Conservation (phyloP, 2,888 invertebrate species). For the Cephonodes hylas region DNA sequence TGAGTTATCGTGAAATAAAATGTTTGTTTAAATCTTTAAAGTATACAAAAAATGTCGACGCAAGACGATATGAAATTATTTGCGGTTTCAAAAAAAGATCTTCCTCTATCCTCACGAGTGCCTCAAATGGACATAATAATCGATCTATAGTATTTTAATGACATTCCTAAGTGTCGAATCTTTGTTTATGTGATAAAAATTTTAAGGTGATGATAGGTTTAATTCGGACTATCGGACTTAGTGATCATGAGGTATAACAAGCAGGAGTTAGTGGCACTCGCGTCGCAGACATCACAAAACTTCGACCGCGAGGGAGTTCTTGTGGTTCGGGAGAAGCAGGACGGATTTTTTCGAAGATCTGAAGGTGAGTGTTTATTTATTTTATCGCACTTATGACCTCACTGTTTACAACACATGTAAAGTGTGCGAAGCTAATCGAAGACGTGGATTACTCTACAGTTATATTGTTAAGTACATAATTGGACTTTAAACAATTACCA, state of each 20-base stretch:
- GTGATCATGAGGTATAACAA: slow-evolving; percentile 93
- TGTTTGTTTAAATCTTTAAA: not conserved
- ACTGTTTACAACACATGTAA: not conserved
- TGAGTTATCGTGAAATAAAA: not conserved
- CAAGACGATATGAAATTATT: not conserved
- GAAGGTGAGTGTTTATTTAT: slow-evolving; percentile 84
- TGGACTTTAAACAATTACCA: too few species aligned
- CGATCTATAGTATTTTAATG: not conserved
- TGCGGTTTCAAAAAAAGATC: not conserved
- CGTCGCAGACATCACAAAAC: slow-evolving; percentile 91
- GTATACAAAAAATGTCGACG: not conserved
- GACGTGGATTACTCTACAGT: not conserved
- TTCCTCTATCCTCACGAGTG: not conserved
- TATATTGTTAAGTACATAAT: too few species aligned
- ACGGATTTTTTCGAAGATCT: slow-evolving; percentile 93
- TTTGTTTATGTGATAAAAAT: slow-evolving; percentile 4
- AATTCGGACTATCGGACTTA: not conserved
- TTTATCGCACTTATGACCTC: not conserved
- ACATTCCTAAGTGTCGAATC: not conserved
- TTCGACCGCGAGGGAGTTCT: slow-evolving; percentile 96
- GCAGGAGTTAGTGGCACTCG: slow-evolving; percentile 91
- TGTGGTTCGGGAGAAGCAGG: slow-evolving; percentile 92
- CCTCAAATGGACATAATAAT: not conserved
- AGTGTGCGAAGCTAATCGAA: too few species aligned
- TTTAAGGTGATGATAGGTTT: not conserved